Conservation (phyloP, 2,888 invertebrate species). For the Scotopteryx bipunctaria region DNA sequence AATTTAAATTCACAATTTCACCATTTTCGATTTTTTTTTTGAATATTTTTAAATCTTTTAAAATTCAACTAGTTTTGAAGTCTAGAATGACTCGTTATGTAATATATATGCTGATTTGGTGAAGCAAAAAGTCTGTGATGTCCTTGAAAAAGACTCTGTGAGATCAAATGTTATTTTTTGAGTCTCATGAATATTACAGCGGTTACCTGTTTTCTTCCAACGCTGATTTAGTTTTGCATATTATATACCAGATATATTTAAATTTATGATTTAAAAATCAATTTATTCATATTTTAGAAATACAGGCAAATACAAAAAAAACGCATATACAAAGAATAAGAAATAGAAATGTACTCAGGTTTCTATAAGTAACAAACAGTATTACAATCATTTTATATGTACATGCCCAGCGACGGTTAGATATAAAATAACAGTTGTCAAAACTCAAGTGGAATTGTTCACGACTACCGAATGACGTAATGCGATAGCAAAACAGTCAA, state of each 20-base stretch:
- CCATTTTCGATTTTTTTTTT: neutral
- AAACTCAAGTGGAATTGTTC: slow-evolving; percentile 42
- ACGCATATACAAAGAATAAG: too few relatives aligned
- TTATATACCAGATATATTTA: neutral
- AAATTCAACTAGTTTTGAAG: neutral
- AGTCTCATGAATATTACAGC: neutral
- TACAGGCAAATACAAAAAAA: too few relatives aligned
- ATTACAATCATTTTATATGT: too few relatives aligned
- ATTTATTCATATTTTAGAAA: neutral
- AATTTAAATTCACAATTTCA: neutral
- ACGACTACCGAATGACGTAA: slow-evolving; percentile 68
- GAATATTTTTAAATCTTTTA: neutral
- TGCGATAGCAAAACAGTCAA: slow-evolving; percentile 73
- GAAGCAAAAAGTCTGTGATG: neutral
- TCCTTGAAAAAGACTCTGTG: neutral
- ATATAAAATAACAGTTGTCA: slow-evolving; percentile 44
- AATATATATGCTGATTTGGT: neutral
- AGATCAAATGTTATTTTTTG: neutral
- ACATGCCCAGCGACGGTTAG: too few relatives aligned
- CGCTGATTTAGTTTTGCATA: neutral
- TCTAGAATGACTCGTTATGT: neutral
- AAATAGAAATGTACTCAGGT: too few relatives aligned
- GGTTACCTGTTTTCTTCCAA: neutral
- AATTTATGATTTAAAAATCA: neutral
- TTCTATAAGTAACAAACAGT: too few relatives aligned